These are phyloP conservation scores for Galeopterus variegatus DNA, from an alignment of 2,113 vertebrate genomes.

Conservation along the genomic window DNA sequence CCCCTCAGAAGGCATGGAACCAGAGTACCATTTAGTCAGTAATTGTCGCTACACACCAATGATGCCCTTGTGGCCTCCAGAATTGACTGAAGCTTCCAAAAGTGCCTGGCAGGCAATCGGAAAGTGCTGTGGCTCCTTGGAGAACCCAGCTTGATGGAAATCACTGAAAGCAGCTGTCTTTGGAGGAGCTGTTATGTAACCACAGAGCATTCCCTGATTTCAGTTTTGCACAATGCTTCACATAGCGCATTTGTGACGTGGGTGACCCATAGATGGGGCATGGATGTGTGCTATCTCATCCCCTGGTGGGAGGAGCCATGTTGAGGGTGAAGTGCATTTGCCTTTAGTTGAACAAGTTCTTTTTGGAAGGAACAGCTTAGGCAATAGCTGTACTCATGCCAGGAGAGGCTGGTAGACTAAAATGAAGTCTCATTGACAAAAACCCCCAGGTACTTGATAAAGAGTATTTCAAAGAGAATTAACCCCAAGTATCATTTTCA, in stretches of 20 bases:
- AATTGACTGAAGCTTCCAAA: constrained; percentile 65
- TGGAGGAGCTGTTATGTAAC: constrained; percentile 14
- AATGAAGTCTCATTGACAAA: not conserved
- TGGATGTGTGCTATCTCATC: not conserved
- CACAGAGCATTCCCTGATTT: not conserved
- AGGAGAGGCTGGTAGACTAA: not conserved
- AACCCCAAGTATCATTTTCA: not conserved
- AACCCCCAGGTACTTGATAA: not conserved
- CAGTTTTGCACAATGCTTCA: not conserved
- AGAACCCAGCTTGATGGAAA: constrained; percentile 9
- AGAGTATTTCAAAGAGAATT: not conserved
- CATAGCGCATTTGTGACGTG: accelerated
- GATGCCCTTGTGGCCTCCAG: constrained; percentile 67
- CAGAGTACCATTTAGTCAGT: constrained; percentile 59
- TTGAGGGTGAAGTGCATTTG: not conserved
- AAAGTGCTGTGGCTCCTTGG: constrained; percentile 37
- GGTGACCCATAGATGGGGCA: not conserved
- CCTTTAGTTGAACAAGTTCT: not conserved
- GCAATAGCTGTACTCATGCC: not conserved
- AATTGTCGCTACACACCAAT: constrained; percentile 31
- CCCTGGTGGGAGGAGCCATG: not conserved
- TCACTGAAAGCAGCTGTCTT: not conserved
- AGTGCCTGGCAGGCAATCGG: constrained; percentile 20
- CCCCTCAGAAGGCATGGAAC: not conserved
- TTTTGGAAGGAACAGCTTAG: not conserved